These are phyloP conservation scores for roundworm (Caenorhabditis elegans) DNA, from an alignment of 1,140 invertebrate species.

Conservation along the genomic window DNA sequence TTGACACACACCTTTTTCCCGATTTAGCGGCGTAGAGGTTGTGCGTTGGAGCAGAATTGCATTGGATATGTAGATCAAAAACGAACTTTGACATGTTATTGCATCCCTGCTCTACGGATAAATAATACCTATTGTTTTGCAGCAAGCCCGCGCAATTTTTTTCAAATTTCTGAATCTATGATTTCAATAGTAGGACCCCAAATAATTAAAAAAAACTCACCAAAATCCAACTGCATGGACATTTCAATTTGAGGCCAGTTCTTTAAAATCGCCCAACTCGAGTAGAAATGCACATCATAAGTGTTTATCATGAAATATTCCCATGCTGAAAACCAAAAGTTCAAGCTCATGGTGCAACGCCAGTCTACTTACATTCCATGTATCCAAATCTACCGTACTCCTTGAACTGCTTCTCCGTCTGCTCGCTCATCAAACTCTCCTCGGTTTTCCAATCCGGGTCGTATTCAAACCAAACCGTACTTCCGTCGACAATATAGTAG, in stretches of 20 bases:
- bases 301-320: slow-evolving; percentile 95
- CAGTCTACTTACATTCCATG: slow-evolving; percentile 67
- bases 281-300: slow-evolving; percentile 94
- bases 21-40: no score
- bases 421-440: slow-evolving; percentile 50
- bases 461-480: slow-evolving; percentile 79
- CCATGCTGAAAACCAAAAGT: slow-evolving; percentile 71
- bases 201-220: slow-evolving; percentile 50
- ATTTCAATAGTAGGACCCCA: no score
- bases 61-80: no score
- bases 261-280: slow-evolving; percentile 82
- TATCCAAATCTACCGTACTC: slow-evolving; percentile 70
- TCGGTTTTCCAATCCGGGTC: slow-evolving; percentile 48
- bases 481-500: slow-evolving; percentile 87
- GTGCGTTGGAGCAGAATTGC: no score
- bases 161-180: no score
- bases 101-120: no score
- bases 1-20: no score
- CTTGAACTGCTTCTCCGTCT: slow-evolving; percentile 60
- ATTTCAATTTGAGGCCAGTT: slow-evolving; percentile 88
- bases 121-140: no score
- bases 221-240: slow-evolving; percentile 79
- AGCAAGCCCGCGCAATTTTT: no score
- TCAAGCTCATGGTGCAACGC: not conserved
- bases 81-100: no score